These are phyloP conservation scores for Acanthiza pusilla DNA, from an alignment of 2,797 vertebrate species.

Conservation along the genomic window DNA sequence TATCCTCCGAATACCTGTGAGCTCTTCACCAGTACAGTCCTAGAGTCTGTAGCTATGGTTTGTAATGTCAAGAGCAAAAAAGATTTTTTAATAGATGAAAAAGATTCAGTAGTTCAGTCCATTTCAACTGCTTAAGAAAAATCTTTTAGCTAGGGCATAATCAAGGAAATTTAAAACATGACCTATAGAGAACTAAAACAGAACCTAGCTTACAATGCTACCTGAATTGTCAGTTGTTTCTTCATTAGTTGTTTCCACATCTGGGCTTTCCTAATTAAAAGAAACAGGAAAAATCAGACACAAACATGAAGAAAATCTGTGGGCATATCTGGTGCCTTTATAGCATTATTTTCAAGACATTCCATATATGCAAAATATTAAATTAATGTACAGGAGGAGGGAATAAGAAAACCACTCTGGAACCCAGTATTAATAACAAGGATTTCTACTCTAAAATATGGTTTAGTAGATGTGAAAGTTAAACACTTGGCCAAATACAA, in stretches of 20 bases:
- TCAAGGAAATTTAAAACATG: background rate
- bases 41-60: background rate
- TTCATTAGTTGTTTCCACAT: constrained; percentile 76
- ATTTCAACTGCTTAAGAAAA: background rate
- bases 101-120: background rate
- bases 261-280: constrained; percentile 71
- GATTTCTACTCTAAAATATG: background rate
- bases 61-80: background rate
- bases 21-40: background rate
- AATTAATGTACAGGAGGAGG: background rate
- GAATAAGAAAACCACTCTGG: background rate
- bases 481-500: background rate
- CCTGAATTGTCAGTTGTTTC: constrained; percentile 80
- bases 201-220: constrained; percentile 72
- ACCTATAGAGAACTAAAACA: background rate
- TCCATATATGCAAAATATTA: background rate
- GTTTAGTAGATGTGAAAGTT: background rate
- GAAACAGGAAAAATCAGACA: background rate
- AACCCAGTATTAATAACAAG: background rate
- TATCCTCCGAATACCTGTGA: background rate
- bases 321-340: background rate
- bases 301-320: background rate
- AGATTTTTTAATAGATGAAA: background rate
- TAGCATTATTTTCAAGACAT: background rate
- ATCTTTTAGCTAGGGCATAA: background rate